phyloP scores from a whole-genome alignment of 2,797 vertebrate species.

The Coracias cyanogaster region DNA sequence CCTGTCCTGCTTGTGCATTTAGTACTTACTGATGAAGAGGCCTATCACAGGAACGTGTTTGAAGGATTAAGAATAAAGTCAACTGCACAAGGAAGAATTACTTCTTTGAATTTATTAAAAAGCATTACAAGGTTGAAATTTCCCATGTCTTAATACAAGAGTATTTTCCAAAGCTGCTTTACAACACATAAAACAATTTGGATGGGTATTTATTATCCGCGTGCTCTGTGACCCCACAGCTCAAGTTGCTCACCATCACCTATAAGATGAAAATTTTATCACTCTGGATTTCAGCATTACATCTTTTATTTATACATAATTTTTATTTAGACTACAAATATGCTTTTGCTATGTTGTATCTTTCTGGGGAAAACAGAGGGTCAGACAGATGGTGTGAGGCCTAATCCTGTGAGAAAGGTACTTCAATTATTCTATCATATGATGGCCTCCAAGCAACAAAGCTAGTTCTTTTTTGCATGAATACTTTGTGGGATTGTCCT shows the following conservation, averaged over 20 bases:
- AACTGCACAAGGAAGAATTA: background rate
- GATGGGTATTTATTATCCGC: background rate
- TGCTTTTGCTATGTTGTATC: background rate
- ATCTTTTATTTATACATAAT: background rate
- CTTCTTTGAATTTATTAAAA: slow-evolving; percentile 32
- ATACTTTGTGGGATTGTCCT: background rate
- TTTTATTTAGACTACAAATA: background rate
- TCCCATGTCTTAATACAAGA: background rate
- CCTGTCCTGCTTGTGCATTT: background rate
- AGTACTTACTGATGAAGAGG: background rate
- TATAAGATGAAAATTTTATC: background rate
- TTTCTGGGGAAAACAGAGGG: background rate
- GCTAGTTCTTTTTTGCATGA: background rate
- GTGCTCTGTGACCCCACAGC: background rate
- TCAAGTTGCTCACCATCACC: background rate
- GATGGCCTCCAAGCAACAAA: background rate
- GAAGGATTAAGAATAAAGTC: background rate
- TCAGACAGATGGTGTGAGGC: background rate
- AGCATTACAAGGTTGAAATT: background rate
- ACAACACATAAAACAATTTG: background rate
- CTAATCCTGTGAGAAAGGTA: background rate
- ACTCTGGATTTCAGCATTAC: background rate
- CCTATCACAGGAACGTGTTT: background rate
- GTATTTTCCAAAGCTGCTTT: background rate
- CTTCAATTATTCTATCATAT: background rate